Percentiles rank a stretch among this genome's conserved stretches.
These are phyloP conservation scores for Agelas oroides DNA, from an alignment of 37 sponge, comb jelly and placozoan genomes.

Conservation along the genomic window DNA sequence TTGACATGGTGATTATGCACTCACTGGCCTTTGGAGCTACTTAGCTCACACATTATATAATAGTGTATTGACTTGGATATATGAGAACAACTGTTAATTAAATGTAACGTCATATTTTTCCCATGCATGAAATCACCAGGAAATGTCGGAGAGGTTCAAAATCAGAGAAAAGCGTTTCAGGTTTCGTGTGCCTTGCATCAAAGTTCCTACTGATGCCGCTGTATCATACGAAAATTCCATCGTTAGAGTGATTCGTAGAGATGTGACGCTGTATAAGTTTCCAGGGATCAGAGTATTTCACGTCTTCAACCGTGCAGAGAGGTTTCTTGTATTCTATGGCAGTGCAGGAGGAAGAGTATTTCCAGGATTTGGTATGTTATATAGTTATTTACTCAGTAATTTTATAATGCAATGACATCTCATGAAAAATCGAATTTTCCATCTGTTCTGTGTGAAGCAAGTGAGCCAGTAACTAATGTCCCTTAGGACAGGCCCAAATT, in stretches of 20 bases:
- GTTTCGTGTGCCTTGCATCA: background rate
- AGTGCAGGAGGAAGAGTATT: slow-evolving; percentile 1
- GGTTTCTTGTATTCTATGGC: slow-evolving; percentile 4
- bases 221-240: background rate
- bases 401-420: no score
- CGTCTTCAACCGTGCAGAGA: background rate
- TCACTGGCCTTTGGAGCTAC: no score
- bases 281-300: background rate
- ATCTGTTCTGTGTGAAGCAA: no score
- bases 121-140: background rate
- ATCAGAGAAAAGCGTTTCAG: background rate
- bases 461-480: no score
- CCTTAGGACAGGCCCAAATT: no score
- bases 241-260: background rate
- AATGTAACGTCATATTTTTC: no score
- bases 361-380: slow-evolving; percentile 4
- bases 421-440: no score
- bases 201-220: slow-evolving; percentile 5
- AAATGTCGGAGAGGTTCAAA: background rate
- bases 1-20: no score
- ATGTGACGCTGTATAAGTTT: background rate
- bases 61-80: no score
- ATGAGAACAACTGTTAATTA: no score
- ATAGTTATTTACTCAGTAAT: no score
- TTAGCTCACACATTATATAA: no score